phyloP scores from a whole-genome alignment of 2,797 vertebrate species.

The Myotis vivesi region DNA sequence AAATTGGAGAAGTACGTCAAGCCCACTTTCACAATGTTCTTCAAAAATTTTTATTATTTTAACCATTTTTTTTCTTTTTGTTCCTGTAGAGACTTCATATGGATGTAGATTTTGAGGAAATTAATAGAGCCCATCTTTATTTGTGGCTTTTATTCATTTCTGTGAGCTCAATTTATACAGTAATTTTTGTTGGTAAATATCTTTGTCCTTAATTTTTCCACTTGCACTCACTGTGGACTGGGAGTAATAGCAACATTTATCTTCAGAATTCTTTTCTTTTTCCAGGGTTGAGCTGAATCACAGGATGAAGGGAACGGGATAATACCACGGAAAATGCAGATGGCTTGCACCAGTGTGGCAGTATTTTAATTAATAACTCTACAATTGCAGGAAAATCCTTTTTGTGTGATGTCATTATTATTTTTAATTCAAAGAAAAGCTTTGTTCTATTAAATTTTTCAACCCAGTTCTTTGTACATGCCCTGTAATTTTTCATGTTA shows the following conservation, averaged over 20 bases:
- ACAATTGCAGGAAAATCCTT: background rate
- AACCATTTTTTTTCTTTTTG: no score
- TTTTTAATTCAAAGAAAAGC: slow-evolving; percentile 48
- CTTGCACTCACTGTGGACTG: background rate
- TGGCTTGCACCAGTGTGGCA: background rate
- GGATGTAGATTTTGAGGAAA: slow-evolving; percentile 45
- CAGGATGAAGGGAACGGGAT: background rate
- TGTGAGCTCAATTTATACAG: slow-evolving; percentile 57
- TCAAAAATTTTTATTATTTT: no score
- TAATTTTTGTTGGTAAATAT: slow-evolving; percentile 62
- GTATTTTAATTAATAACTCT: slow-evolving; percentile 56
- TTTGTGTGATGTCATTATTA: slow-evolving; percentile 43
- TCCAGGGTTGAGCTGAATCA: slow-evolving; percentile 54
- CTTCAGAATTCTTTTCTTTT: slow-evolving; percentile 11
- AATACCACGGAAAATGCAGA: background rate
- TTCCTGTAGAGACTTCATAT: background rate
- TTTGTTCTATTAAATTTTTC: slow-evolving; percentile 30
- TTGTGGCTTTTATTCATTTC: slow-evolving; percentile 53
- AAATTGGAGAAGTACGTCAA: no score
- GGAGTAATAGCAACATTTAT: background rate
- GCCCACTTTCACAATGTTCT: no score
- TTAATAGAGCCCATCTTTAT: slow-evolving; percentile 40
- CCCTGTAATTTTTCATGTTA: slow-evolving; percentile 45
- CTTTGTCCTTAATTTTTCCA: slow-evolving; percentile 57
- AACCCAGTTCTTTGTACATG: background rate